phyloP scores from a whole-genome alignment of 2,888 invertebrate species.

The Pachycephus smyrnensis region DNA sequence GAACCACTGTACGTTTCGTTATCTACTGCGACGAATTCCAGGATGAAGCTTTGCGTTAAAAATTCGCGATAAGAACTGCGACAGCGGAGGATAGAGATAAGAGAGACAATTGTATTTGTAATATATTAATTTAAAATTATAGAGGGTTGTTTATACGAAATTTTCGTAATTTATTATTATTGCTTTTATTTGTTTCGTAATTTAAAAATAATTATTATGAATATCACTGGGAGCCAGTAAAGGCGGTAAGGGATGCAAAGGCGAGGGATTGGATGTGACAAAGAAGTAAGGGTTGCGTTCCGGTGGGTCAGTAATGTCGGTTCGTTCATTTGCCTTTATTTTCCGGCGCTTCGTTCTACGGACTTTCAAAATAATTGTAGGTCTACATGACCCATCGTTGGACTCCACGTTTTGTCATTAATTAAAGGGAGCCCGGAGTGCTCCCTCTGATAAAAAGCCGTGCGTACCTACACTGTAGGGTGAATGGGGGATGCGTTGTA shows the following conservation, averaged over 20 bases:
- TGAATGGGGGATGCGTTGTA: conserved; percentile 32
- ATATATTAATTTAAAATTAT: background rate
- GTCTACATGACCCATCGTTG: conserved; percentile 6
- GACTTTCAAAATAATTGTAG: conserved; percentile 12
- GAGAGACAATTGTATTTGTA: background rate
- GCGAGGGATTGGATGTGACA: background rate
- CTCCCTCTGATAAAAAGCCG: conserved; percentile 45
- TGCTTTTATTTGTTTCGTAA: background rate
- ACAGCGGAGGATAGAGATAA: background rate
- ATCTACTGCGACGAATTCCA: background rate
- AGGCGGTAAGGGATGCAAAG: background rate
- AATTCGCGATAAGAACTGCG: background rate
- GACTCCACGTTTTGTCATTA: conserved; percentile 40
- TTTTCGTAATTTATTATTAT: background rate
- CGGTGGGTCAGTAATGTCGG: conserved; percentile 40
- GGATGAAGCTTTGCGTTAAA: background rate
- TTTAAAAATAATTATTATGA: background rate
- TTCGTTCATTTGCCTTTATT: conserved; percentile 27
- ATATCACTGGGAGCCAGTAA: background rate
- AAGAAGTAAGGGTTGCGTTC: conserved; percentile 30
- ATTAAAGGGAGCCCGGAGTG: conserved; percentile 43
- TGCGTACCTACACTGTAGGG: conserved; percentile 28
- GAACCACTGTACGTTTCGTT: background rate
- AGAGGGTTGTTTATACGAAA: background rate
- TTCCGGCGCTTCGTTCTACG: conserved; percentile 10